These are phyloP conservation scores for Amphimallon solstitiale DNA, from an alignment of 2,888 invertebrate genomes.

Conservation along the genomic window DNA sequence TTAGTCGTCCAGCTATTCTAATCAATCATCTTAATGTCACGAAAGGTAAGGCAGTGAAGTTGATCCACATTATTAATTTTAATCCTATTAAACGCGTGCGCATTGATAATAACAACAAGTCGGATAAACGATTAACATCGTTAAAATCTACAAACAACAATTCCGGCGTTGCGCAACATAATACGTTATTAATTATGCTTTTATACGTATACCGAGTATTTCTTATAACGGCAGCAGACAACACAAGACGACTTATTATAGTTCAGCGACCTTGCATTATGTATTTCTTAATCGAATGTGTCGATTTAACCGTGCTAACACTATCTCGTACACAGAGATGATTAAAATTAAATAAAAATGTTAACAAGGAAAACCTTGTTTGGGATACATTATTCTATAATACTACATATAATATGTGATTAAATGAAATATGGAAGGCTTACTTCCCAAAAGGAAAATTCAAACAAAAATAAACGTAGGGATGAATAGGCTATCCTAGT, in stretches of 20 bases:
- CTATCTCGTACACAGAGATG: not conserved
- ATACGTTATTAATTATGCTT: not conserved
- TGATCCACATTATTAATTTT: conserved; percentile 4
- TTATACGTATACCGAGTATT: not conserved
- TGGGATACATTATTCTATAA: no score
- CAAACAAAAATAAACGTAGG: no score
- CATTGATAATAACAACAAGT: not conserved
- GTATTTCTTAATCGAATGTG: not conserved
- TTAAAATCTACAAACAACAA: conserved; percentile 4
- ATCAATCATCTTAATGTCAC: conserved; percentile 11
- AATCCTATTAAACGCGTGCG: not conserved
- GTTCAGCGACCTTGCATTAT: conserved; percentile 8
- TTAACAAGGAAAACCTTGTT: no score
- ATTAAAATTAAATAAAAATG: not conserved
- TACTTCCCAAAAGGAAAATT: no score
- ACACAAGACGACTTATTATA: conserved; percentile 4
- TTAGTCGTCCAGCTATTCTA: not conserved
- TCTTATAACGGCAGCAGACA: conserved; percentile 1
- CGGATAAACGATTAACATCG: not conserved
- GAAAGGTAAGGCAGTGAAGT: not conserved
- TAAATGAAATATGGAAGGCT: no score
- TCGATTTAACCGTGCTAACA: not conserved
- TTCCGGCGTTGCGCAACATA: not conserved
- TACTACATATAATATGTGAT: no score
- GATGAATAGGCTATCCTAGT: no score